Conservation (phyloP, 2,797 vertebrate genomes). For the Sebastes minor region DNA sequence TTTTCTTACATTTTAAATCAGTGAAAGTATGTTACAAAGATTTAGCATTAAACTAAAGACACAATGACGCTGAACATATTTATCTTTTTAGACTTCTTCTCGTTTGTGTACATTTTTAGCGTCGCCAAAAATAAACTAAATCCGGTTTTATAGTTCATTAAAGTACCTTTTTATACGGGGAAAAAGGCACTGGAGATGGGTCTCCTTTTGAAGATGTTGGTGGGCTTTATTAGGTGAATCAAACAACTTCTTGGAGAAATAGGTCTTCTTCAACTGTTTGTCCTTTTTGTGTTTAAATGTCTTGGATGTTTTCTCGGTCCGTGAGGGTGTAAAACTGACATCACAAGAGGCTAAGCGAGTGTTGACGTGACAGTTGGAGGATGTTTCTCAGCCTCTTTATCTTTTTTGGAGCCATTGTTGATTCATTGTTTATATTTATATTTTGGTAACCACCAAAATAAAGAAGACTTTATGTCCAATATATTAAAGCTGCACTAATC, state of each 20-base stretch:
- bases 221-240: no score
- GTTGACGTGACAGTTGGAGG: neutral
- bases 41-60: neutral
- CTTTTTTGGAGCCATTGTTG: neutral
- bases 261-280: neutral
- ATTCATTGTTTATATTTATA: neutral
- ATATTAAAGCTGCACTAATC: neutral
- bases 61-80: neutral
- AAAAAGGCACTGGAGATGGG: neutral
- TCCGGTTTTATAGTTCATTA: neutral
- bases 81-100: neutral
- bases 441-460: constrained; percentile 15
- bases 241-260: neutral
- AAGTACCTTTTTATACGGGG: neutral
- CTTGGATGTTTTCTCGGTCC: neutral
- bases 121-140: no score
- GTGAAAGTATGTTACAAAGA: neutral
- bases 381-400: neutral
- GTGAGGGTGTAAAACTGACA: neutral
- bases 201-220: no score
- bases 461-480: neutral
- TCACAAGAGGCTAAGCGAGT: neutral
- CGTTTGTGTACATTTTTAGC: neutral
- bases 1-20: neutral
- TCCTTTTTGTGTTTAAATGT: neutral